phyloP scores from a whole-genome alignment of 1,140 invertebrate species.

The Ptiloglossa arizonensis region DNA sequence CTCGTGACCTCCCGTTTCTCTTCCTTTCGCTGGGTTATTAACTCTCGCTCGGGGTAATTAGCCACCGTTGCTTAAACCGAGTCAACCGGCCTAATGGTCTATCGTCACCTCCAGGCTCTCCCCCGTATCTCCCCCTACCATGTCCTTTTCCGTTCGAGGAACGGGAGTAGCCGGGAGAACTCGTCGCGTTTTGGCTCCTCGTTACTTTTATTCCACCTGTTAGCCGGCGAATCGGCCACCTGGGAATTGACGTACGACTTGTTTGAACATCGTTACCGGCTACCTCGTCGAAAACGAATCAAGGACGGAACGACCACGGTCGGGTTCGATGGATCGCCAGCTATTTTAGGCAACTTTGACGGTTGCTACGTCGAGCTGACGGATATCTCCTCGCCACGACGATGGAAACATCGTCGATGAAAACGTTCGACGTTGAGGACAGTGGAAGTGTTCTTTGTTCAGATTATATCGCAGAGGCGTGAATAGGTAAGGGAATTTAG shows the following conservation, averaged over 20 bases:
- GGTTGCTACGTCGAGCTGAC: not conserved
- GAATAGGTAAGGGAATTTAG: too few species aligned
- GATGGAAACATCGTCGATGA: too few species aligned
- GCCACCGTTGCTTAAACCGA: slow-evolving; percentile 65
- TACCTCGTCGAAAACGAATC: not conserved
- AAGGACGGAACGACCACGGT: not conserved
- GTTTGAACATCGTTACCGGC: slow-evolving; percentile 60
- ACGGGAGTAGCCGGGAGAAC: too few species aligned
- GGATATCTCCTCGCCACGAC: too few species aligned
- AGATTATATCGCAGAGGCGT: too few species aligned
- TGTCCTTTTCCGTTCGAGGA: too few species aligned
- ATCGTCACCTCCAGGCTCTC: slow-evolving; percentile 66
- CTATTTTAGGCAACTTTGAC: not conserved
- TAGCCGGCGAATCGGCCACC: slow-evolving; percentile 31
- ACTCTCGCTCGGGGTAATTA: slow-evolving; percentile 54
- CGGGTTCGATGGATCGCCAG: not conserved
- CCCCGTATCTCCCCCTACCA: not conserved
- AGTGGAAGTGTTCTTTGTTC: too few species aligned
- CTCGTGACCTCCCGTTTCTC: slow-evolving; percentile 43
- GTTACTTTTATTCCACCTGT: slow-evolving; percentile 43
- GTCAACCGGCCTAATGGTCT: slow-evolving; percentile 70
- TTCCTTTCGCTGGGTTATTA: slow-evolving; percentile 58
- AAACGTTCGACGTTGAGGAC: too few species aligned
- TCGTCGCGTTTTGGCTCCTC: not conserved
- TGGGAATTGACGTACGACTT: slow-evolving; percentile 54